Percentiles rank a stretch among this genome's conserved stretches.
These are phyloP conservation scores for Coenobita brevimanus DNA, from an alignment of 1,140 invertebrate genomes.

Conservation along the genomic window DNA sequence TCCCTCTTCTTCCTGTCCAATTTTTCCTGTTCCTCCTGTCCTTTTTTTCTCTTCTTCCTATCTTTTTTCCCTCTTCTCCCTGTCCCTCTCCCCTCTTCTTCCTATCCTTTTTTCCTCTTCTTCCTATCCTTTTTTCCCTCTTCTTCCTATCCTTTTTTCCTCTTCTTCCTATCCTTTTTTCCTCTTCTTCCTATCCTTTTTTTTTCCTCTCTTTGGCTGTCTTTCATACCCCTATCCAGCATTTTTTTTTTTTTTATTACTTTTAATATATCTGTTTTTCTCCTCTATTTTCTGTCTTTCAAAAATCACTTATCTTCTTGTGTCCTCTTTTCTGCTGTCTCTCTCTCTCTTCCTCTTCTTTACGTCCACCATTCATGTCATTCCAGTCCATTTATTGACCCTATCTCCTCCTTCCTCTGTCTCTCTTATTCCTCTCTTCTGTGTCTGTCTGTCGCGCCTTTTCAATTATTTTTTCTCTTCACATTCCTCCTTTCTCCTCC, in stretches of 20 bases:
- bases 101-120: not conserved
- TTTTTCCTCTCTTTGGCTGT: too few relatives aligned
- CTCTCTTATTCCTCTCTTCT: conserved; percentile 1
- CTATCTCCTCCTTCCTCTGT: not conserved
- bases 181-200: too few relatives aligned
- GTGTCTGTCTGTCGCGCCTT: not conserved
- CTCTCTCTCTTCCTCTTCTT: not conserved
- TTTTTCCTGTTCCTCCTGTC: too few relatives aligned
- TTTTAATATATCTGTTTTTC: not conserved
- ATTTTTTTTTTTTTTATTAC: too few relatives aligned
- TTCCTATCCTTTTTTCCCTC: not conserved
- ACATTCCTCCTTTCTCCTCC: not conserved
- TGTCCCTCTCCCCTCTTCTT: not conserved
- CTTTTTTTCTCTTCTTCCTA: too few relatives aligned
- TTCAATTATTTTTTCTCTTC: not conserved
- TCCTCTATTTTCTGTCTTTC: not conserved
- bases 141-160: not conserved
- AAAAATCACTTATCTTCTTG: not conserved
- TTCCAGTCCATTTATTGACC: not conserved
- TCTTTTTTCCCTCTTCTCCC: conserved; percentile 1
- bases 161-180: not conserved
- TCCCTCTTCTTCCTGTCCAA: not conserved
- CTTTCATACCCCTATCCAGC: not conserved
- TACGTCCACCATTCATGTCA: not conserved
- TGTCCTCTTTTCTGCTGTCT: not conserved